Percentiles rank a stretch among this genome's conserved stretches.
These are phyloP conservation scores for Eulemur macaco DNA, from an alignment of 2,113 vertebrate species.

Conservation along the genomic window DNA sequence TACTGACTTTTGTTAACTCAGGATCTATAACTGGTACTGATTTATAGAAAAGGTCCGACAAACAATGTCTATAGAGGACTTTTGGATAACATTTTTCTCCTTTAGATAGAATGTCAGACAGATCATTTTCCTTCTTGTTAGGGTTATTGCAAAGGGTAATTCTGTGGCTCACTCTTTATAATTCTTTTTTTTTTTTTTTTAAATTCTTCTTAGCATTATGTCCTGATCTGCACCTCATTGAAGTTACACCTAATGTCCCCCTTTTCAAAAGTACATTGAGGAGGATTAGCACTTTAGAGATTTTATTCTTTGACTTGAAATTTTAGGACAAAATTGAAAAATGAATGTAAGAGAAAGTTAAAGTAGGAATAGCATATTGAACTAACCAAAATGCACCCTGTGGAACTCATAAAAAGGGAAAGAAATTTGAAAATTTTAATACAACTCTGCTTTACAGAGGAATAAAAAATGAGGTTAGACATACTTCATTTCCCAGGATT, in stretches of 20 bases:
- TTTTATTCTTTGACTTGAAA: constrained; percentile 51
- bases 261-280: not conserved
- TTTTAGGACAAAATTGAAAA: constrained; percentile 57
- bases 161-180: not conserved
- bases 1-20: not conserved
- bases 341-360: constrained; percentile 32
- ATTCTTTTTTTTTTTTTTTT: not conserved
- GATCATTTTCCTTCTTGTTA: not conserved
- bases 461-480: constrained; percentile 41
- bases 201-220: not conserved
- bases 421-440: constrained; percentile 49
- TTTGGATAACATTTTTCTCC: not conserved
- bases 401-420: constrained; percentile 52
- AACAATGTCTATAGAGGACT: not conserved
- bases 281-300: not conserved
- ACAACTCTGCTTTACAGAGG: not conserved
- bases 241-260: not conserved
- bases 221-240: not conserved
- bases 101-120: not conserved
- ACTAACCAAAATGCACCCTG: constrained; percentile 48
- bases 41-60: not conserved
- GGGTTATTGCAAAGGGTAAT: not conserved
- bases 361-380: constrained; percentile 27
- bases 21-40: not conserved
- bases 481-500: not conserved